Base-by-base conservation (phyloP, 2,888 invertebrate genomes). In the Cylloceria caligata region DNA sequence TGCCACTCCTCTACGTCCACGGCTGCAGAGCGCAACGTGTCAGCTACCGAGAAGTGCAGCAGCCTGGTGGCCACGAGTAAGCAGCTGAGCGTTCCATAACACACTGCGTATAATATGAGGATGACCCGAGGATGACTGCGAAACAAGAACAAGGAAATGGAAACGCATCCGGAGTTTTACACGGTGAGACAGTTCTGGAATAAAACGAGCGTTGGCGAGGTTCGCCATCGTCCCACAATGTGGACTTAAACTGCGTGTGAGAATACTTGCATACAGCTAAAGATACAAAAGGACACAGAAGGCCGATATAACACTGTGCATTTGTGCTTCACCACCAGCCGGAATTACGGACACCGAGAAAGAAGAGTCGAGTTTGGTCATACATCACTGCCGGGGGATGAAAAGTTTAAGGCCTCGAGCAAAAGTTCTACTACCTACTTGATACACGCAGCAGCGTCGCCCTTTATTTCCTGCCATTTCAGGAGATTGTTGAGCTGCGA, bases 81-180 rank as follows among this genome's bases (percentile, higher is more conserved):
- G n/a, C n/a, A n/a, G n/a, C n/a, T n/a, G n/a, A n/a, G n/a, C n/a
- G n/a, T n/a, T n/a, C n/a, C n/a, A n/a, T n/a, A n/a, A n/a, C n/a
- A n/a, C n/a, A n/a, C n/a, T n/a, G n/a, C n/a, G n/a, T n/a, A n/a
- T n/a, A n/a, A n/a, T 34, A 36, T 21, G 24, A 36, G 19, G 42
- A 24, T 19, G 9, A 5, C 6, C 39, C 16, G 21, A 4, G 65
- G 49, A 42, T 19, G 62, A 65, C 60, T 67, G 52, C 47, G 74
- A 78, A 82, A 82, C 77, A 68, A 74, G 60, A 78, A 82, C 69
- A 57, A 74, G 81, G 74, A 82, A 78, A 78, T 78, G 52, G 74
- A 16, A n/a, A 78, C 81, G 65, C 78, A 78, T 82, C 81, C 81
- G 78, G 78, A 71, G 65, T 74, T 82, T 82, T 82, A 77, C 77